Conservation (phyloP, 2,888 invertebrate genomes). For the Prosapia bicincta region DNA sequence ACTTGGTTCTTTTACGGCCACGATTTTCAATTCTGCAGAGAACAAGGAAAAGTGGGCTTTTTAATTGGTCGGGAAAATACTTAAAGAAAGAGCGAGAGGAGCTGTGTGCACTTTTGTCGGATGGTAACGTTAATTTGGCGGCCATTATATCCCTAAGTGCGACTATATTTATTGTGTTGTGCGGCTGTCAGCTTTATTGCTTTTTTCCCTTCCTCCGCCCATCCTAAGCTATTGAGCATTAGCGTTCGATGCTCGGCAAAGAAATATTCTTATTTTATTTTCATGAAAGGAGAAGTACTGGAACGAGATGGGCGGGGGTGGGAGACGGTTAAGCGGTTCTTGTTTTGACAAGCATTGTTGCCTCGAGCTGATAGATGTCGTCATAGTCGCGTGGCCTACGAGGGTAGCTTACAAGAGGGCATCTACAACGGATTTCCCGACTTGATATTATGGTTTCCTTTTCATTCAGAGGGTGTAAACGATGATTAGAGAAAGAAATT, state of each 20-base stretch:
- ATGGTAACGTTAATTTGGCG: constrained; percentile 27
- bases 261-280: constrained; percentile 30
- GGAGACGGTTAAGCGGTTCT: constrained; percentile 14
- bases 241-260: constrained; percentile 25
- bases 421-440: constrained; percentile 20
- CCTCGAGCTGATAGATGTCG: constrained; percentile 25
- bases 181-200: constrained; percentile 35
- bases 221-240: constrained; percentile 20
- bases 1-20: no score
- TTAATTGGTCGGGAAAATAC: background rate
- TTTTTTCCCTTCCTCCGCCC: constrained; percentile 28
- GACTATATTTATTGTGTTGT: constrained; percentile 33
- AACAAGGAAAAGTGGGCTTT: no score
- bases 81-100: background rate
- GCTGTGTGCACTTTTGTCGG: background rate
- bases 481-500: no score
- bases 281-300: constrained; percentile 23
- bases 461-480: background rate
- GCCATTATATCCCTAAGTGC: constrained; percentile 26
- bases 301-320: constrained; percentile 5
- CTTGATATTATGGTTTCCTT: constrained; percentile 3
- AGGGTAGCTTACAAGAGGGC: constrained; percentile 3
- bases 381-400: constrained; percentile 16
- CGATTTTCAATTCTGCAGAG: no score
- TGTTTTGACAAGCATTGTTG: constrained; percentile 33